Conservation (phyloP, 2,888 invertebrate genomes). For the Periphyllus acericola region DNA sequence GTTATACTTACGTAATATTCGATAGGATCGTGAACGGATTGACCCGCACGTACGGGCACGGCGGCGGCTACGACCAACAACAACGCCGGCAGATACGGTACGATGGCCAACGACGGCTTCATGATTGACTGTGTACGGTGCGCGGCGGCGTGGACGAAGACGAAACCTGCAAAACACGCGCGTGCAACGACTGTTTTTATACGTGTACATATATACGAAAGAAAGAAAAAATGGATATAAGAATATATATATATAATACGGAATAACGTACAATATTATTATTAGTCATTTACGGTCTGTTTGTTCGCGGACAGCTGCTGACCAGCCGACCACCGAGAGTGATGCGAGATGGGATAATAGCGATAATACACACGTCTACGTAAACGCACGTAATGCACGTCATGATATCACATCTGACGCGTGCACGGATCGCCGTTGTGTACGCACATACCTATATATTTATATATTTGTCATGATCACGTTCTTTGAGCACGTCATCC, state of each 20-base stretch:
- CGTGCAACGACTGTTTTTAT: background rate
- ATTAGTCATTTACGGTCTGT: conserved; percentile 54
- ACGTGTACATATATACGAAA: no score
- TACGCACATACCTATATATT: background rate
- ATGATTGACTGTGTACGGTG: background rate
- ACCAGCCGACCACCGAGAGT: background rate
- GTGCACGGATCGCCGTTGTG: background rate
- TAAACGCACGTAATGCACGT: background rate
- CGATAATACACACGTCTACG: background rate
- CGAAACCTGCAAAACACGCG: background rate
- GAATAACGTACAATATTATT: background rate
- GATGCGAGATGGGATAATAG: background rate
- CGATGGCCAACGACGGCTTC: conserved; percentile 39
- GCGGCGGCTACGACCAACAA: conserved; percentile 20
- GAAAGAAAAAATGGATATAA: background rate
- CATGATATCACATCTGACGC: background rate
- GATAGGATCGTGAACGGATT: conserved; percentile 48
- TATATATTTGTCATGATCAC: conserved; percentile 14
- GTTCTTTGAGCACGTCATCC: background rate
- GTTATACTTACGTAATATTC: conserved; percentile 50
- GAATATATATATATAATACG: no score
- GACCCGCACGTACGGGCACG: conserved; percentile 38
- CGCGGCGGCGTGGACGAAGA: background rate
- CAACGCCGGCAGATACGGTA: conserved; percentile 29
- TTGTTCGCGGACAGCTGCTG: conserved; percentile 11